Evolutionary conservation across 2,113 vertebrate species (phyloP), one percentile per base, ranked within the genome.

Genomic region (Chlamydotis undulata): DNA sequence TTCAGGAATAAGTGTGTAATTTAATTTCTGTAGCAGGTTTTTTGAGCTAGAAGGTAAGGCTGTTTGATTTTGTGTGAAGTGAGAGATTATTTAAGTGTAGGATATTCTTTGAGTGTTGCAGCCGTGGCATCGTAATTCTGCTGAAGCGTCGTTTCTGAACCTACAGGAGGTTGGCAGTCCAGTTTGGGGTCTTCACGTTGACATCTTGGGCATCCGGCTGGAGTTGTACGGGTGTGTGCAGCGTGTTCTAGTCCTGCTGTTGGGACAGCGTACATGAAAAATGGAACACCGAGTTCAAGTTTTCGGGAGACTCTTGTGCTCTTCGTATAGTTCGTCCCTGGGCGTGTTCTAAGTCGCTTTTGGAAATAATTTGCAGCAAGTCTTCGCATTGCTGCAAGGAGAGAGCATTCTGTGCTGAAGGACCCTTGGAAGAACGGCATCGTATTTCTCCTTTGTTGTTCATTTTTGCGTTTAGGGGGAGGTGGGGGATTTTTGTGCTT

Each of bases 271-370:
- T 16, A 14, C 2, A 0, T 61, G 77, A 64, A 78, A 63, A 88
- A 80, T 11, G 55, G 87, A 87, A 28, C 11, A 18, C 43, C 7
- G 6, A 87, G 43, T 37, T 84, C 41, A 55, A 2, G 15, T 81
- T 87, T 77, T 67, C 47, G 10, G 17, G 14, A 35, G 41, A 2
- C 14, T 68, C 12, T 37, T n/a, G n/a, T 37, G 64, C 47, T 47
- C 31, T 21, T 90, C 0, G 5, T 61, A 28, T 21, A 41, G 84
- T 91, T 71, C 52, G 15, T 87, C 39, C 56, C 47, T 59, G n/a
- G 33, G 52, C 33, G 17, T 29, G 37, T 75, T 84, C 50, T 82
- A 82, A 93, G 87, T 87, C 81, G 47, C n/a, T 87, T 33, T 59
- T 92, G 88, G 69, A 75, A 94, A 63, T 67, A 67, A 84, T 41